phyloP scores from a whole-genome alignment of 2,888 invertebrate species.

The Stenodema calcarata region DNA sequence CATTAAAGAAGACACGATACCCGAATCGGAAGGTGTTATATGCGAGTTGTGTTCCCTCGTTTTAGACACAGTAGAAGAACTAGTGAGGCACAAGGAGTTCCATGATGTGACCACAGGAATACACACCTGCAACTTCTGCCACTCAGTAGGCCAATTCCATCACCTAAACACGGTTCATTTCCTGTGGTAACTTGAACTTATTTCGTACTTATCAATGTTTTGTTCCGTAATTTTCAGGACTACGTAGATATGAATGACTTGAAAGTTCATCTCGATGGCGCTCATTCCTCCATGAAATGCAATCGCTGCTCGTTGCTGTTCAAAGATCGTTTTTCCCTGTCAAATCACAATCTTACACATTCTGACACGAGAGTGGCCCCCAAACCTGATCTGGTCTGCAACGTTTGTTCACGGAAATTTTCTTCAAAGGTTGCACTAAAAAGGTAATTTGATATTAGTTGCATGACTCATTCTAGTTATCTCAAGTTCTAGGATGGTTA shows the following conservation, averaged over 20 bases:
- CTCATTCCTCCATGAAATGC: slow-evolving; percentile 70
- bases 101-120: slow-evolving; percentile 64
- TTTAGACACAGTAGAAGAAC: slow-evolving; percentile 50
- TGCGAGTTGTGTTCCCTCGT: slow-evolving; percentile 51
- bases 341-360: slow-evolving; percentile 75
- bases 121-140: slow-evolving; percentile 81
- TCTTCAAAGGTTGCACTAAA: slow-evolving; percentile 62
- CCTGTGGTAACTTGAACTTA: no score
- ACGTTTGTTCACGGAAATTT: slow-evolving; percentile 74
- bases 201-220: neutral
- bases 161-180: no score
- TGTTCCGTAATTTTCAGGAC: no score
- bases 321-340: slow-evolving; percentile 71
- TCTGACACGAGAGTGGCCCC: slow-evolving; percentile 62
- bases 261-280: slow-evolving; percentile 66
- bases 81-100: slow-evolving; percentile 57
- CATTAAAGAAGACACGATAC: slow-evolving; percentile 60
- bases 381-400: slow-evolving; percentile 67
- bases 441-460: slow-evolving; percentile 15
- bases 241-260: slow-evolving; percentile 68
- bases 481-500: no score
- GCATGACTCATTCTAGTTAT: slow-evolving; percentile 11
- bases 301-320: slow-evolving; percentile 73
- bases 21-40: slow-evolving; percentile 1
- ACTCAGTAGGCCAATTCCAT: slow-evolving; percentile 63